Conservation (phyloP, 2,113 vertebrate species). For the Capricornis sumatraensis region DNA sequence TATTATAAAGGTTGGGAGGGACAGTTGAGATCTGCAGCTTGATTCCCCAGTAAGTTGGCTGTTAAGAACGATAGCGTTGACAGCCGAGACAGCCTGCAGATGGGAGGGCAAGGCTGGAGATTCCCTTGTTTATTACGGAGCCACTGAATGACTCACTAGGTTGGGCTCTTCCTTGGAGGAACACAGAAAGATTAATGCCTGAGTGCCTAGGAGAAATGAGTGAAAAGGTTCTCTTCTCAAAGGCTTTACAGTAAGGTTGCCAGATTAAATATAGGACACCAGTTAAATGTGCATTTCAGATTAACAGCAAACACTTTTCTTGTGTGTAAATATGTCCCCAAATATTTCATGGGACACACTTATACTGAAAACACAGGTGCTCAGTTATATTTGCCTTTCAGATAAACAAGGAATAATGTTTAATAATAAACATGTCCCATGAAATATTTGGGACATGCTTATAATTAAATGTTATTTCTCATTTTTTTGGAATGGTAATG, state of each 20-base stretch:
- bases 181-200: slow-evolving; percentile 16
- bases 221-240: slow-evolving; percentile 40
- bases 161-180: slow-evolving; percentile 38
- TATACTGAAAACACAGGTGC: not conserved
- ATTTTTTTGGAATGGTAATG: slow-evolving; percentile 16
- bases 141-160: slow-evolving; percentile 43
- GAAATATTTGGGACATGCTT: slow-evolving; percentile 2
- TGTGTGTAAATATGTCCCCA: not conserved
- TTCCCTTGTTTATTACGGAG: slow-evolving; percentile 59
- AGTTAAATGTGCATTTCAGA: not conserved
- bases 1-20: slow-evolving; percentile 61
- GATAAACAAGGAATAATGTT: not conserved
- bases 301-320: not conserved
- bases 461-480: slow-evolving; percentile 6
- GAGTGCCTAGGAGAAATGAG: slow-evolving; percentile 39
- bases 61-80: slow-evolving; percentile 68
- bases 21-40: slow-evolving; percentile 56
- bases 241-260: not conserved
- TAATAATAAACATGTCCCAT: not conserved
- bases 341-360: not conserved
- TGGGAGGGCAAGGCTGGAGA: slow-evolving; percentile 77
- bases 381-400: slow-evolving; percentile 10
- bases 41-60: slow-evolving; percentile 47
- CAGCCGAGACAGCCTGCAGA: slow-evolving; percentile 69
- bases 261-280: slow-evolving; percentile 15